Percentiles rank a stretch among this genome's conserved stretches.
phyloP scores from a whole-genome alignment of 2,888 invertebrate genomes.

The Pristionchus mayeri region DNA sequence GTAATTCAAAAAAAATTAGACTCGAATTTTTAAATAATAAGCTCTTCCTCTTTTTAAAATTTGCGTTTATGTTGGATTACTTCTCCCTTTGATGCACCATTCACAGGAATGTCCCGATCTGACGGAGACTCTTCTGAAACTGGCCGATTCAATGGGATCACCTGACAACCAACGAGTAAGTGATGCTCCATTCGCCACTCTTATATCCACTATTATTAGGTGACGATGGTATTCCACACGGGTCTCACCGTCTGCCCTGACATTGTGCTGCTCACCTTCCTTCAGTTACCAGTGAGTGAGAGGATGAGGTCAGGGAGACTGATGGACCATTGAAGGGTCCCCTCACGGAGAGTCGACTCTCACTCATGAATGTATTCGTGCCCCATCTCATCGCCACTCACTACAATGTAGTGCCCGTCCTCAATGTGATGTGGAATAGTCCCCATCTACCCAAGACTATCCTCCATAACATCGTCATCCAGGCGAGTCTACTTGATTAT shows the following conservation, averaged over 20 bases:
- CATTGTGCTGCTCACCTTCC: constrained; percentile 88
- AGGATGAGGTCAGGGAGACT: not conserved
- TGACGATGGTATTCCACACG: constrained; percentile 50
- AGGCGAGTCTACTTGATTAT: too few species aligned
- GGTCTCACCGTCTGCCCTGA: constrained; percentile 85
- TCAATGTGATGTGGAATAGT: constrained; percentile 90
- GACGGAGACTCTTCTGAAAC: constrained; percentile 88
- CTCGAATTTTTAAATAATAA: too few species aligned
- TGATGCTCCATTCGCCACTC: too few species aligned
- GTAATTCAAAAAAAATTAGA: too few species aligned
- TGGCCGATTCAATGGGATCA: constrained; percentile 80
- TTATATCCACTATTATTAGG: constrained; percentile 4
- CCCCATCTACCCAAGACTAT: constrained; percentile 46
- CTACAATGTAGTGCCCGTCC: constrained; percentile 94
- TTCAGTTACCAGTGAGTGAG: constrained; percentile 83
- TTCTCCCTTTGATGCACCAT: too few species aligned
- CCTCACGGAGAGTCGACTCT: not conserved
- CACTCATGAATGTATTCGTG: constrained; percentile 29
- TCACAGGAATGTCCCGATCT: constrained; percentile 90
- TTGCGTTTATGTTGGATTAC: too few species aligned
- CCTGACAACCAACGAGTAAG: constrained; percentile 49
- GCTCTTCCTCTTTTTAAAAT: too few species aligned
- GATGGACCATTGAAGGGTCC: constrained; percentile 20
- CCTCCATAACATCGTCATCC: constrained; percentile 51
- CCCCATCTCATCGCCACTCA: constrained; percentile 82